These are phyloP conservation scores for Eulacestoma nigropectus DNA, from an alignment of 2,113 vertebrate species.

Conservation along the genomic window DNA sequence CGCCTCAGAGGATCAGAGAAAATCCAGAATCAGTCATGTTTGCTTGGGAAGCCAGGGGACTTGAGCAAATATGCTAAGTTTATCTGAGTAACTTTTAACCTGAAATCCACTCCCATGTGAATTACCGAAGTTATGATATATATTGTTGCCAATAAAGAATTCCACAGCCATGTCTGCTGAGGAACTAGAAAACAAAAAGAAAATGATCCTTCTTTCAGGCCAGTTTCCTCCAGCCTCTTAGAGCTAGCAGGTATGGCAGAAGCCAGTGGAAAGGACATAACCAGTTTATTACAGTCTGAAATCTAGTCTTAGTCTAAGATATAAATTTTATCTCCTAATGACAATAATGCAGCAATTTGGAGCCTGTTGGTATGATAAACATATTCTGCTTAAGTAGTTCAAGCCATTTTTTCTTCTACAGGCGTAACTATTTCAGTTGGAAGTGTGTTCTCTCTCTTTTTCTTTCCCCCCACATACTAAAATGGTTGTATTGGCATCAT, in stretches of 20 bases:
- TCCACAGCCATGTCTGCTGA: neutral
- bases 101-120: neutral
- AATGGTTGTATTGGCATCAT: neutral
- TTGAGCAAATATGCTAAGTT: neutral
- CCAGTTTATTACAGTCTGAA: neutral
- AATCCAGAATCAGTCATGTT: neutral
- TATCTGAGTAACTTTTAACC: neutral
- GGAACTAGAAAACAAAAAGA: neutral
- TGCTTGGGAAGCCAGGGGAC: neutral
- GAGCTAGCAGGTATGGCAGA: neutral
- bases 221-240: neutral
- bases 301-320: neutral
- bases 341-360: neutral
- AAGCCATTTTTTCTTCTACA: neutral
- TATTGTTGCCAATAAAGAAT: neutral
- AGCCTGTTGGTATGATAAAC: neutral
- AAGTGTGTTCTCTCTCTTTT: neutral
- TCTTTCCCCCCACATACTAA: neutral
- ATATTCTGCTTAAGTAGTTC: neutral
- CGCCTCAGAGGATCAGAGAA: neutral
- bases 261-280: neutral
- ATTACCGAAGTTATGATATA: neutral
- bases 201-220: neutral
- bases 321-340: neutral
- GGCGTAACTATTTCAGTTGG: neutral